phyloP scores from a whole-genome alignment of 2,113 vertebrate species.

The Chamaea fasciata region DNA sequence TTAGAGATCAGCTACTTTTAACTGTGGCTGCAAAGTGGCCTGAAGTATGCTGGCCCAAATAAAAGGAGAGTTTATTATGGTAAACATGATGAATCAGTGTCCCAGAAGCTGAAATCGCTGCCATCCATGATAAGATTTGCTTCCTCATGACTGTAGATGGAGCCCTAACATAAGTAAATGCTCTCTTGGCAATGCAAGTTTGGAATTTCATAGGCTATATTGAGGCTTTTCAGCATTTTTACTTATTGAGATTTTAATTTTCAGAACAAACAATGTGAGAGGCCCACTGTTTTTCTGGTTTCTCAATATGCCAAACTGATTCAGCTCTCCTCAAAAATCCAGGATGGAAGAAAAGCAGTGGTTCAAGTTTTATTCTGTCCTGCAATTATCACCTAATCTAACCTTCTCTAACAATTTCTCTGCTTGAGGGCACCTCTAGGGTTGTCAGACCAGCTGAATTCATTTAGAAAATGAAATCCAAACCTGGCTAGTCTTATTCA shows the following conservation, averaged over 20 bases:
- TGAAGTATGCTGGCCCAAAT: neutral
- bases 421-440: constrained; percentile 42
- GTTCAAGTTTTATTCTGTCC: neutral
- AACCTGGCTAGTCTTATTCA: neutral
- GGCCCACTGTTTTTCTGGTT: neutral
- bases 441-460: neutral
- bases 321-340: neutral
- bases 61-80: neutral
- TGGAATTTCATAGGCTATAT: neutral
- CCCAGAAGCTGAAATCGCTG: neutral
- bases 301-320: neutral
- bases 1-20: constrained; percentile 6
- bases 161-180: constrained; percentile 68
- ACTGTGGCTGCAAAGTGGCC: neutral
- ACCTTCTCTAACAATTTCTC: neutral
- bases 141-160: constrained; percentile 70
- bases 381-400: constrained; percentile 14
- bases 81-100: neutral
- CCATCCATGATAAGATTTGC: neutral
- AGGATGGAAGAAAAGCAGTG: neutral
- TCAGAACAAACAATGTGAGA: constrained; percentile 32
- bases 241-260: neutral
- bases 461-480: neutral
- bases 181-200: neutral
- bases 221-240: constrained; percentile 6